phyloP scores from a whole-genome alignment of 2,113 vertebrate genomes.

The Oceanites oceanicus region DNA sequence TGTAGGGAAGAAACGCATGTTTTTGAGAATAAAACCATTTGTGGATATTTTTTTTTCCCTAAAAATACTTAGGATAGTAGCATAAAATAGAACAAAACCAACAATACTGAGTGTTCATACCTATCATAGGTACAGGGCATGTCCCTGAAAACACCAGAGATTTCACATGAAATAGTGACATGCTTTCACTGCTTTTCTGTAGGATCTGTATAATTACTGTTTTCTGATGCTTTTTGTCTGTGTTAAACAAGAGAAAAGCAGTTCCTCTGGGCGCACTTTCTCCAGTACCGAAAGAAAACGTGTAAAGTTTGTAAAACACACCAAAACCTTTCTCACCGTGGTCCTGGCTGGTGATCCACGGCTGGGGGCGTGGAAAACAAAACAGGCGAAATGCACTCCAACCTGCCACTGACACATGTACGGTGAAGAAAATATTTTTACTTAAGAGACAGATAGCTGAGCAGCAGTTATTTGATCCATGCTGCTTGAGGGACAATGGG shows the following conservation, averaged over 20 bases:
- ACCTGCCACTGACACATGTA: slow-evolving; percentile 24
- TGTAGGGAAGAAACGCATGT: background rate
- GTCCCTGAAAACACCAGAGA: background rate
- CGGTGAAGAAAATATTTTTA: slow-evolving; percentile 64
- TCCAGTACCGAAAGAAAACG: slow-evolving; percentile 28
- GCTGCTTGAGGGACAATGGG: slow-evolving; percentile 57
- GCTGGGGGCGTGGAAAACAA: slow-evolving; percentile 57
- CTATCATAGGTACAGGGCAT: background rate
- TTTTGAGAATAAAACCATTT: background rate
- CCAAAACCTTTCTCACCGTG: slow-evolving; percentile 39
- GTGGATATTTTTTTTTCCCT: background rate
- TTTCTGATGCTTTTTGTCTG: background rate
- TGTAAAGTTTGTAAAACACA: slow-evolving; percentile 56
- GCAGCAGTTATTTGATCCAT: slow-evolving; percentile 66
- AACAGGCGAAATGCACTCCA: slow-evolving; percentile 37
- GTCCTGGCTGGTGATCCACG: slow-evolving; percentile 34
- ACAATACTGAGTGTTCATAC: background rate
- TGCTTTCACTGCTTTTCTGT: background rate
- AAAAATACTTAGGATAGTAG: background rate
- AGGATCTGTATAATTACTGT: background rate
- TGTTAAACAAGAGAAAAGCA: background rate
- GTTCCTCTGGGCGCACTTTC: background rate
- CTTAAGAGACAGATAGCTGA: slow-evolving; percentile 67
- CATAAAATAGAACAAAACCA: background rate
- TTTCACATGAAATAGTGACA: background rate